Base-by-base conservation (phyloP, 2,113 vertebrate species). In the Ageneiosus marmoratus region DNA sequence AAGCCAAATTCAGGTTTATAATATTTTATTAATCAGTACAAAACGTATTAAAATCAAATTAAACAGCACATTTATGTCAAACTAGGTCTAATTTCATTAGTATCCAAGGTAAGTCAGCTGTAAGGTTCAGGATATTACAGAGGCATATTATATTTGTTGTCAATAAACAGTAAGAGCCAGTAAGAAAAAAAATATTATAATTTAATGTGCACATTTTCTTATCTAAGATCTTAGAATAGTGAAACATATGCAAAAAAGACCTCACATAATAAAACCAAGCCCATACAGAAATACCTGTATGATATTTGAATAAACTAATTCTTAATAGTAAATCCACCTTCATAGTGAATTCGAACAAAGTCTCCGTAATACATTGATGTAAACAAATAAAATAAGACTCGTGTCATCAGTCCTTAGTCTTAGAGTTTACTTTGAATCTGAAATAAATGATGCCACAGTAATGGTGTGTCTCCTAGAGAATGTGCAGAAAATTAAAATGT, bases 1-100 rank as follows among this genome's bases (percentile, higher is more conserved):
- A 4, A 85, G 65, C 37, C 80, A 62, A 29, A 77, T 83, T 81
- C 89, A 89, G 92, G 89, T 95, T 97, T 93, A 83, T 91, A 95
- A 96, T 96, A 95, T 97, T 99, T 99, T 98, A 99, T 98, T 99
- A 98, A 97, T 94, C 94, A 95, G 97, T 99, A 99, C 96, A 99
- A 99, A 99, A 99, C 97, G 95, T 96, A 96, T 96, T 98, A 97
- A 97, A 98, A 99, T 98, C 96, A 96, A 96, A 94, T 94, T 97
- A 96, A 97, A 97, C 96, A 97, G 95, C 97, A 97, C 95, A 96
- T 91, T 95, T 95, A 82, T 95, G 94, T 94, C 94, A 95, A 97
- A 96, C 96, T 96, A 97, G 94, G 97, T 94, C 97, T 97, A 96
- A 95, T 88, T 89, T 93, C 94, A 96, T 93, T 93, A 93, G 93